Base-by-base conservation (phyloP, 2,113 vertebrate genomes). In the Phalacrocorax aristotelis region DNA sequence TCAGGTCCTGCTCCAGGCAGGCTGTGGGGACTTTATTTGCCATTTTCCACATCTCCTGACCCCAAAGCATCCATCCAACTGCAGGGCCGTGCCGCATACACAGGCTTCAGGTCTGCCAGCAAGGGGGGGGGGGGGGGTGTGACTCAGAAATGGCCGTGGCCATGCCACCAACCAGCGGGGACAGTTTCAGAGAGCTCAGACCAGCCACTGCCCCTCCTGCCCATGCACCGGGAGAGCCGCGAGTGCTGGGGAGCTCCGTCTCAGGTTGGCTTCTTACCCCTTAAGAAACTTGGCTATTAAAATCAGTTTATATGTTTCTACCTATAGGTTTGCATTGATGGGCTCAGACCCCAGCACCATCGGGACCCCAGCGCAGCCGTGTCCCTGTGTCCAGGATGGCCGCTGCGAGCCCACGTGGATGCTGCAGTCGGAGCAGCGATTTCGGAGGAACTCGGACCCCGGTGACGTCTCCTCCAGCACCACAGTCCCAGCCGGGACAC, bases 201-300 rank as follows among this genome's bases (percentile, higher is more conserved):
- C 9, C 2, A 1, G 79, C 12, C 1, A 0, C 32, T 83, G 70
- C 14, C 36, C 27, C 81, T 44, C 51, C 49, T 46, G 75, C 36
- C 32, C 38, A 48, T 0, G 1, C 61, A 18, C 4, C 1, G 0
- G 18, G 46, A 46, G 14, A 27, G 26, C 58, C 1, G 1, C 0
- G 2, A 52, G 82, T 38, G 40, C 42, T 2, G 2, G 38, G 14
- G 27, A 52, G 48, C 38, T 51, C 54, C 9, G 19, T 7, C 69
- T 42, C 40, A 11, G 17, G 17, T 17, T 44, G 77, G 54, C 15
- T 76, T 16, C 32, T 30, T 34, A 34, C 1, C 38, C n/a, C 40
- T 9, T 18, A 11, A 46, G 6, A 21, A 87, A 26, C 6, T 6
- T 3, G 2, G 13, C 1, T 0, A n/a, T 44, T 36, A 4, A 55